phyloP scores from a whole-genome alignment of 2,113 vertebrate species.

The Oryzias curvinotus region DNA sequence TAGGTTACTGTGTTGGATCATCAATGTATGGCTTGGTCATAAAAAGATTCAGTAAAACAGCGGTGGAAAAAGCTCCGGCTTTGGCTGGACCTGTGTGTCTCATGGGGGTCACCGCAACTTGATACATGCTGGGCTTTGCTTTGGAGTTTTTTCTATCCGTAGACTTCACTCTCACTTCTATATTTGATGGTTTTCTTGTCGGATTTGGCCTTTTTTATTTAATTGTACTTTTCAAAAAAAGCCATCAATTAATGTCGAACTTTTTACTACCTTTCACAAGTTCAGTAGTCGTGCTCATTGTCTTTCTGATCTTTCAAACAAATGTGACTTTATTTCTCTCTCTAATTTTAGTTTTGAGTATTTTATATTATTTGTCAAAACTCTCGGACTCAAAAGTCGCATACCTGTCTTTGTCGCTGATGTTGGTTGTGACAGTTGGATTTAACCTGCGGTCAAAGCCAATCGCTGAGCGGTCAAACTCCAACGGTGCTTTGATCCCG shows the following conservation, averaged over 20 bases:
- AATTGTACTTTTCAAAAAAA: neutral
- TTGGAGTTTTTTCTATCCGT: neutral
- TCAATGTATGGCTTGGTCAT: slow-evolving; percentile 3
- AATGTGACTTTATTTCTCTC: too few species aligned
- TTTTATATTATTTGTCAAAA: neutral
- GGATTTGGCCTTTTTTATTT: too few species aligned
- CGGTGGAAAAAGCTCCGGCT: neutral
- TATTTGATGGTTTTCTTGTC: neutral
- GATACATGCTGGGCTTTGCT: neutral
- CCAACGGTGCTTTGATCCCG: neutral
- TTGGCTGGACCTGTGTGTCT: slow-evolving; percentile 7
- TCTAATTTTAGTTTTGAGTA: too few species aligned
- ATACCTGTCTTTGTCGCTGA: neutral
- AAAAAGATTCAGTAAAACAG: neutral
- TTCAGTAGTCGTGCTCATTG: too few species aligned
- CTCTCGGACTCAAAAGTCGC: neutral
- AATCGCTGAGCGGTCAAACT: neutral
- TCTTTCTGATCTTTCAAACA: too few species aligned
- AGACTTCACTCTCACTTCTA: neutral
- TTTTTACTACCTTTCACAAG: too few species aligned
- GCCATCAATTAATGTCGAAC: too few species aligned
- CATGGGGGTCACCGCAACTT: neutral
- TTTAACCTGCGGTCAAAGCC: neutral
- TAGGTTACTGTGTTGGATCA: neutral
- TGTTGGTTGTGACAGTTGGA: slow-evolving; percentile 2